These are phyloP conservation scores for Himalopsyche japonica DNA, from an alignment of 2,888 invertebrate species.

Conservation along the genomic window DNA sequence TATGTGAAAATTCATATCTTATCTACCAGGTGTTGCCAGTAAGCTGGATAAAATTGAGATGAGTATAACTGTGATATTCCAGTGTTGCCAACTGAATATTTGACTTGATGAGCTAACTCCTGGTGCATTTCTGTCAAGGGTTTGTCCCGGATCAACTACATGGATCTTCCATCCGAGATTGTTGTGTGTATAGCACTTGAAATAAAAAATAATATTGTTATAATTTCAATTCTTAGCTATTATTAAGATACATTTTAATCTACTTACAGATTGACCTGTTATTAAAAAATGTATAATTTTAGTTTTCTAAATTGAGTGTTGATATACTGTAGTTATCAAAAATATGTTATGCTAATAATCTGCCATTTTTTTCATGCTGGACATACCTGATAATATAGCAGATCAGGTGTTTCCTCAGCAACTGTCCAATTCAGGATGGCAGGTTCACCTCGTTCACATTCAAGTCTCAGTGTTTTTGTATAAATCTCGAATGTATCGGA, in stretches of 20 bases:
- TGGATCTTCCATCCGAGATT: slow-evolving; percentile 93
- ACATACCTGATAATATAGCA: slow-evolving; percentile 87
- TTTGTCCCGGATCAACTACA: slow-evolving; percentile 73
- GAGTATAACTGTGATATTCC: neutral
- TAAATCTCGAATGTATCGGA: slow-evolving; percentile 78
- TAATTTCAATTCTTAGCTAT: neutral
- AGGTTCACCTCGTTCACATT: slow-evolving; percentile 77
- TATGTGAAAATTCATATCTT: slow-evolving; percentile 4
- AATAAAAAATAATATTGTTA: slow-evolving; percentile 38
- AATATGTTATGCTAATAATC: too few species aligned
- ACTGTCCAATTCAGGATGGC: slow-evolving; percentile 85
- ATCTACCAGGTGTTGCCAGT: slow-evolving; percentile 14
- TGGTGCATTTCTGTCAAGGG: slow-evolving; percentile 42
- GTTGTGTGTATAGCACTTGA: slow-evolving; percentile 89
- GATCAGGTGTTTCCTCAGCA: slow-evolving; percentile 78
- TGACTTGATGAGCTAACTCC: slow-evolving; percentile 2
- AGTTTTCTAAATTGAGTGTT: neutral
- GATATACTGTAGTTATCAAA: neutral
- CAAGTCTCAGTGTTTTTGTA: slow-evolving; percentile 72
- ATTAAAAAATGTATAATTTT: neutral
- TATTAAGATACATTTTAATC: too few species aligned
- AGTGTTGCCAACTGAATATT: neutral
- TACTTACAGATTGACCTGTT: neutral
- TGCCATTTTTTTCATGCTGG: too few species aligned
- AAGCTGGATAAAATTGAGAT: slow-evolving; percentile 4